phyloP scores from a whole-genome alignment of 2,113 vertebrate genomes.

The Cyprinus carpio region DNA sequence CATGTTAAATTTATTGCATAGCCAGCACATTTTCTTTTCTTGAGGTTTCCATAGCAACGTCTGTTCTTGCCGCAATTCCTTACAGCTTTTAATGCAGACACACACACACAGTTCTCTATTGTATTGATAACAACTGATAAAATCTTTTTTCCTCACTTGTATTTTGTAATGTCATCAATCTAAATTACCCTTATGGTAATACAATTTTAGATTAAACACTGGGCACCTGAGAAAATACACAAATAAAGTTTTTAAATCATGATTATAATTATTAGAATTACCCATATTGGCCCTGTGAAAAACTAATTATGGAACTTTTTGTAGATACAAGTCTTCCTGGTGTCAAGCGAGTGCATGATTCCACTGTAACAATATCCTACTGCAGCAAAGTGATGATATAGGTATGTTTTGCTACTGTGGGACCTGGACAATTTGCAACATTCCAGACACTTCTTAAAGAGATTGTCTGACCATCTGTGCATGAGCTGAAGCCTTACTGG shows the following conservation, averaged over 20 bases:
- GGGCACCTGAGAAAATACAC: background rate
- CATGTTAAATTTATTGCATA: conserved; percentile 55
- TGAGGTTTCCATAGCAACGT: conserved; percentile 60
- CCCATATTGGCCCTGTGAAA: background rate
- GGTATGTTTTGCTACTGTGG: background rate
- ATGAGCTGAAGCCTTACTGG: conserved; percentile 8
- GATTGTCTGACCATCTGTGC: conserved; percentile 3
- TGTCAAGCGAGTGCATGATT: background rate
- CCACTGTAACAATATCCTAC: background rate
- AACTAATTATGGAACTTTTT: background rate
- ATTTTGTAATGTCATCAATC: background rate
- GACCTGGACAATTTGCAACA: background rate
- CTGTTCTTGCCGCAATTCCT: background rate
- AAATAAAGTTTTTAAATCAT: background rate
- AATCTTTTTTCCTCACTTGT: background rate
- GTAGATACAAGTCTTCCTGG: background rate
- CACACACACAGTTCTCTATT: background rate
- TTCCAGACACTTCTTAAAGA: background rate
- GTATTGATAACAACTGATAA: background rate
- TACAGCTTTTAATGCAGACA: background rate
- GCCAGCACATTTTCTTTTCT: conserved; percentile 51
- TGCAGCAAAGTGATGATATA: background rate
- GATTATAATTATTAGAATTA: background rate
- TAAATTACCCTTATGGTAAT: background rate
- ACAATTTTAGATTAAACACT: background rate